Evolutionary conservation across 2,797 vertebrate genomes (phyloP), one percentile per base, ranked within the genome.

Genomic region (Psittacula derbiana): DNA sequence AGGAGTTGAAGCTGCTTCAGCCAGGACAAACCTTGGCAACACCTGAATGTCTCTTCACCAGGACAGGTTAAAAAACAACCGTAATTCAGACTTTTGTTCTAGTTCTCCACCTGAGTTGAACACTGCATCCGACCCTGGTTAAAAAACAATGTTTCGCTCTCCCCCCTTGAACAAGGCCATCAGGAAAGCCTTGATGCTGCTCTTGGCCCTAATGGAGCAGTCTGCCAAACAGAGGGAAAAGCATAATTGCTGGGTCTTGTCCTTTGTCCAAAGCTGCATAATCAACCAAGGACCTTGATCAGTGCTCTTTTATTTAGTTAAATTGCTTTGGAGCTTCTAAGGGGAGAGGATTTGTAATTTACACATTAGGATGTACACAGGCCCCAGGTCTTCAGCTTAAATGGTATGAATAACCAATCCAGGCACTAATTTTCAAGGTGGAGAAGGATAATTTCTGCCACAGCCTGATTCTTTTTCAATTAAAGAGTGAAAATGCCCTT

Each of bases 401-500:
- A 84, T 81, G 25, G 55, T 58, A 62, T 55, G 73, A 95, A 94
- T 55, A 85, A 80, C 90, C 86, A 92, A 82, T 25, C 78, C 93
- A 92, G 78, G 62, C 83, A 84, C 88, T 88, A 30, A 90, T 94
- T 94, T 95, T 80, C 88, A 88, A 96, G 93, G 92, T 95, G 95
- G 88, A 71, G 67, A 92, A 81, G 83, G 90, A 94, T 91, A 91
- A 95, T 92, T 95, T 79, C 92, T 93, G 80, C 82, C 85, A 64
- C 28, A 88, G 62, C 72, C 95, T 96, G 92, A 93, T 93, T 88
- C 87, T 95, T 93, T 90, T 95, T 94, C 94, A 96, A 96, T 96
- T 96, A 96, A 92, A 88, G 90, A 84, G 73, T 31, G 82, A 53
- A 95, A 94, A 93, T 91, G 93, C 89, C 93, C 95, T 96, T 95